Evolutionary conservation across 2,888 invertebrate genomes (phyloP), one percentile per base, ranked within the genome.

Genomic region (Epinotia demarniana): DNA sequence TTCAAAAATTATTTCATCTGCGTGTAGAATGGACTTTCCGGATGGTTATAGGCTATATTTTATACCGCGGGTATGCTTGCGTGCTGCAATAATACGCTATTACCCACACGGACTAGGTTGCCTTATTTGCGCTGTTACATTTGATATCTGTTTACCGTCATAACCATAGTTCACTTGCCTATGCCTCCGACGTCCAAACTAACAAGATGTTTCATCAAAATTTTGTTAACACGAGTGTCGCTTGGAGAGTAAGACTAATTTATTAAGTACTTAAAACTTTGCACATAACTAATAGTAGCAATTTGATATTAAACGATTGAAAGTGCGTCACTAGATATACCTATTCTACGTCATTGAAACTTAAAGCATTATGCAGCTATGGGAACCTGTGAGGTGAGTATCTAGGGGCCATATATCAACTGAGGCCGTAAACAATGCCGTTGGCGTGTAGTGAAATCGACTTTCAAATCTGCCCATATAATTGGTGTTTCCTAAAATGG

Each of bases 401-500:
- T 82, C 85, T 83, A 85, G 85, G 82, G 82, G 84, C 83, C 81
- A 86, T 88, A 87, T 81, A 86, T 86, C 84, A 86, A 77, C 79
- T 75, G 67, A 63, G 79, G 80, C 82, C 83, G 83, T 86, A 85
- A 88, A 87, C 86, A 84, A 86, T 82, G 81, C 83, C 80, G 46
- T 68, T 78, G 80, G 80, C 78, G 75, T 72, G 75, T 70, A 80
- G 84, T 84, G 84, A 86, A 86, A 87, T 85, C 84, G 77, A 82
- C 82, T 83, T 84, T 85, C 82, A 79, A 84, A 82, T 80, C 81
- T 82, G 84, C 76, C 79, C 80, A 84, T 84, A 82, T 88, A 87
- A 88, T 87, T 87, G 85, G 83, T 81, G 84, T 85, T 81, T 83
- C 85, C 86, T 78, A 85, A 88, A 87, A 86, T 80, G 85, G 85